phyloP scores from a whole-genome alignment of 2,113 vertebrate species.

The Pelusios castaneus region DNA sequence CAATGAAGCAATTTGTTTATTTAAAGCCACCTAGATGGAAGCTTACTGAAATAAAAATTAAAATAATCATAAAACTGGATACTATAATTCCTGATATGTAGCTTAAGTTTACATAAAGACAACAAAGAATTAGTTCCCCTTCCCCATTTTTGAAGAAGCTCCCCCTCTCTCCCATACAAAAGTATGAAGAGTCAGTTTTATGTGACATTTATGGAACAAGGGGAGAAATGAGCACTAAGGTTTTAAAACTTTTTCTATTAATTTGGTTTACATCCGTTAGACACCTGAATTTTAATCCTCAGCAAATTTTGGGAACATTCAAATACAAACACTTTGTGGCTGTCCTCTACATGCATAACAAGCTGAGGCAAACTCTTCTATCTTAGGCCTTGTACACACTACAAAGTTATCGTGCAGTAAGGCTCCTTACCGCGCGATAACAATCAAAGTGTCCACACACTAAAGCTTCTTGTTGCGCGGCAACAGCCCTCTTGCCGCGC shows the following conservation, averaged over 20 bases:
- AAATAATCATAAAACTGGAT: background rate
- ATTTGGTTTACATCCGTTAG: background rate
- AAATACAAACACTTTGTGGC: background rate
- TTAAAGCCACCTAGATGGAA: background rate
- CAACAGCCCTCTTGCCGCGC: too few relatives aligned
- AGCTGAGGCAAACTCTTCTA: background rate
- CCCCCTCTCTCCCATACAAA: background rate
- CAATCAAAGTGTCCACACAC: too few relatives aligned
- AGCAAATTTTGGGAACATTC: background rate
- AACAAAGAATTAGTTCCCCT: background rate
- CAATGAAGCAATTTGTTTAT: background rate
- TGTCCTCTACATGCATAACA: fast-evolving
- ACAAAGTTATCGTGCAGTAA: too few relatives aligned
- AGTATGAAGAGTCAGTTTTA: background rate
- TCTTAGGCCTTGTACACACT: too few relatives aligned
- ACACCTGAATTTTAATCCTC: background rate
- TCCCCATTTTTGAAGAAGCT: background rate
- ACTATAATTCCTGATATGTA: background rate
- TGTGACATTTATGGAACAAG: background rate
- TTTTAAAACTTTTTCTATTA: background rate
- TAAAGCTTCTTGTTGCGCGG: too few relatives aligned
- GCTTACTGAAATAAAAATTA: background rate
- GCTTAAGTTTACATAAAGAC: slow-evolving; percentile 1
- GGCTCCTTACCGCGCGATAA: too few relatives aligned
- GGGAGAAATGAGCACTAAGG: background rate